Conservation (phyloP, 2,888 invertebrate species). For the Diarsia brunnea region DNA sequence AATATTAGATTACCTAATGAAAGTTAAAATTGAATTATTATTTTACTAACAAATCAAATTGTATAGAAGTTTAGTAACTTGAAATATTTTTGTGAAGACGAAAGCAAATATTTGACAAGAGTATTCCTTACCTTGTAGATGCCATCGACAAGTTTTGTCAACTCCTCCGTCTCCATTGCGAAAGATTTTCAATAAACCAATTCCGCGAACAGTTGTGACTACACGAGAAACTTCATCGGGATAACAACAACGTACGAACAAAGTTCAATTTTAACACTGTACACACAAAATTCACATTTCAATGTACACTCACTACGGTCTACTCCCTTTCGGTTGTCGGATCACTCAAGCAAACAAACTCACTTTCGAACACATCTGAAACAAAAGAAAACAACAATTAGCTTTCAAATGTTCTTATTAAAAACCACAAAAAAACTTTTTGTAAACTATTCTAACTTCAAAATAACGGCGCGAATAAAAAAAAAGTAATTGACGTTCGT, state of each 20-base stretch:
- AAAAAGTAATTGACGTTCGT: neutral
- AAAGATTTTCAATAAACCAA: slow-evolving; percentile 82
- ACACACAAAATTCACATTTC: slow-evolving; percentile 88
- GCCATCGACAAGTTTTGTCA: slow-evolving; percentile 97
- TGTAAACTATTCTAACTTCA: slow-evolving; percentile 13
- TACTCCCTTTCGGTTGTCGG: slow-evolving; percentile 75
- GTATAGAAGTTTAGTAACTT: neutral
- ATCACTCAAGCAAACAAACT: slow-evolving; percentile 83
- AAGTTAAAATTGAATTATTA: neutral
- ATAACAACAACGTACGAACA: slow-evolving; percentile 78
- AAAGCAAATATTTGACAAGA: slow-evolving; percentile 37
- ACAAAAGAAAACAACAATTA: slow-evolving; percentile 82
- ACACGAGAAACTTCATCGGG: slow-evolving; percentile 88
- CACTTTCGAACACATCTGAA: slow-evolving; percentile 87
- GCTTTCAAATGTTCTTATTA: slow-evolving; percentile 45
- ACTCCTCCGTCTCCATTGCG: slow-evolving; percentile 96
- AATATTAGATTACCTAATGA: slow-evolving; percentile 6
- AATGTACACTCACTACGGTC: slow-evolving; percentile 76
- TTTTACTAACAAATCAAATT: neutral
- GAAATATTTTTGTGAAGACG: neutral
- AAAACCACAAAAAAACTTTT: slow-evolving; percentile 16
- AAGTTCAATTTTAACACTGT: slow-evolving; percentile 84
- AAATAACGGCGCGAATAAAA: neutral
- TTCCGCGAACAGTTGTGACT: slow-evolving; percentile 76
- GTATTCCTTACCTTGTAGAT: slow-evolving; percentile 95